Percentiles rank a stretch among this genome's conserved stretches.
Conservation (phyloP, 2,888 invertebrate species). For the Tenthredo distinguenda region DNA sequence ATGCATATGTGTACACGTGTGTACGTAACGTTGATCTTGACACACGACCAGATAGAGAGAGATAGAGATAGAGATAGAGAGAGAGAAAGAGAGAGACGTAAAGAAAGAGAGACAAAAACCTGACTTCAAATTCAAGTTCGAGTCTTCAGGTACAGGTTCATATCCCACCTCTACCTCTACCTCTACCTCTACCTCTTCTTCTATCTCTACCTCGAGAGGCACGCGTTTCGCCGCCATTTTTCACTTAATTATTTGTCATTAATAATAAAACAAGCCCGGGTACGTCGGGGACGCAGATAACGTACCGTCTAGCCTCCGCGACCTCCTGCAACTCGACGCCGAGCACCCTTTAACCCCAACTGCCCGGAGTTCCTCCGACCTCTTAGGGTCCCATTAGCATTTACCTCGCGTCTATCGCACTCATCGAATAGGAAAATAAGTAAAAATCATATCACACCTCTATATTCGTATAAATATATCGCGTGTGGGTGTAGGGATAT, state of each 20-base stretch:
- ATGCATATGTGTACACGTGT: neutral
- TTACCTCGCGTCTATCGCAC: neutral
- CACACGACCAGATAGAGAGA: slow-evolving; percentile 52
- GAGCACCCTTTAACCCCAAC: slow-evolving; percentile 33
- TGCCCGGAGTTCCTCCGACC: slow-evolving; percentile 16
- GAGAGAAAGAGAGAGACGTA: slow-evolving; percentile 57
- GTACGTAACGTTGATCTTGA: slow-evolving; percentile 38
- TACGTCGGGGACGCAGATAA: neutral
- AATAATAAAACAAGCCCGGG: slow-evolving; percentile 28
- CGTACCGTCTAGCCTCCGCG: neutral
- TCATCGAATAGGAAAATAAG: neutral
- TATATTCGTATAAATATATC: neutral
- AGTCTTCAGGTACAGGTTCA: slow-evolving; percentile 16
- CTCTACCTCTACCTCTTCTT: neutral
- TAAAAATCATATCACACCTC: too few species aligned
- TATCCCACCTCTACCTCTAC: slow-evolving; percentile 22
- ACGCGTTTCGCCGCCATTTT: slow-evolving; percentile 30
- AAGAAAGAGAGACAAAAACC: slow-evolving; percentile 31
- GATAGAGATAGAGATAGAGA: slow-evolving; percentile 28
- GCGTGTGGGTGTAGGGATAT: neutral
- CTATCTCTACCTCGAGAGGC: slow-evolving; percentile 15
- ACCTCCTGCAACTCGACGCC: slow-evolving; percentile 16
- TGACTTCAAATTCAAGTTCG: slow-evolving; percentile 30
- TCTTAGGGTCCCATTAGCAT: slow-evolving; percentile 28
- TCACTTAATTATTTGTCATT: slow-evolving; percentile 40